These are phyloP conservation scores for Sussaba pulchella DNA, from an alignment of 2,888 invertebrate species.

Conservation along the genomic window DNA sequence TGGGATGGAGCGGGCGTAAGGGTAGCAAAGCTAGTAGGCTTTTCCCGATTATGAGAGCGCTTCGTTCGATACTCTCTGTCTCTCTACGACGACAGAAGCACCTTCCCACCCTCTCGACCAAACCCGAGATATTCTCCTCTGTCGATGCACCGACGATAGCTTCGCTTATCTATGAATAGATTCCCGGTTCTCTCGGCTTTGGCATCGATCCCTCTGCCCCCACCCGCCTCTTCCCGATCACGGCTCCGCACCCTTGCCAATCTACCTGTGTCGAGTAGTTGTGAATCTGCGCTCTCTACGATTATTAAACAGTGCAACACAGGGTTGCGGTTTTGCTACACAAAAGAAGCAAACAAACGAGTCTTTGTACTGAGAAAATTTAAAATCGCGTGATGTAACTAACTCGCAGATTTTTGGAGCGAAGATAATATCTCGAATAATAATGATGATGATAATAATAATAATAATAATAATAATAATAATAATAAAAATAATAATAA, in stretches of 20 bases:
- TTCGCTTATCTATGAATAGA: conserved; percentile 57
- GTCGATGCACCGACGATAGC: conserved; percentile 35
- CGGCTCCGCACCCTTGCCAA: neutral
- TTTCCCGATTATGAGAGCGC: conserved; percentile 44
- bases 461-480: too few species aligned
- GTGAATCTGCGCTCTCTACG: conserved; percentile 10
- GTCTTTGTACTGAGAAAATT: conserved; percentile 24
- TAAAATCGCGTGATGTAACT: too few species aligned
- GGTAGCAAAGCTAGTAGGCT: conserved; percentile 32
- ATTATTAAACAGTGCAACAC: conserved; percentile 36
- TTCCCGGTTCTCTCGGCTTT: conserved; percentile 28
- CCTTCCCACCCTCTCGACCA: conserved; percentile 11
- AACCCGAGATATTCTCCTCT: conserved; percentile 20
- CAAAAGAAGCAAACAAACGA: too few species aligned
- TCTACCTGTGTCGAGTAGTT: neutral
- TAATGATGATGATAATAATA: too few species aligned
- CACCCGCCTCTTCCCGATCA: neutral
- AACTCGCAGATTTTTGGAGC: too few species aligned
- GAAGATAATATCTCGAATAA: too few species aligned
- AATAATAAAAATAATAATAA: too few species aligned
- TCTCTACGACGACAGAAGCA: conserved; percentile 19
- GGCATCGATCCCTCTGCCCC: conserved; percentile 14
- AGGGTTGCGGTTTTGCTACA: neutral
- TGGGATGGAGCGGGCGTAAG: neutral
- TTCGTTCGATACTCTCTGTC: conserved; percentile 38